Evolutionary conservation across 2,797 vertebrate genomes (phyloP).

Genomic region (Acropternis orthonyx): DNA sequence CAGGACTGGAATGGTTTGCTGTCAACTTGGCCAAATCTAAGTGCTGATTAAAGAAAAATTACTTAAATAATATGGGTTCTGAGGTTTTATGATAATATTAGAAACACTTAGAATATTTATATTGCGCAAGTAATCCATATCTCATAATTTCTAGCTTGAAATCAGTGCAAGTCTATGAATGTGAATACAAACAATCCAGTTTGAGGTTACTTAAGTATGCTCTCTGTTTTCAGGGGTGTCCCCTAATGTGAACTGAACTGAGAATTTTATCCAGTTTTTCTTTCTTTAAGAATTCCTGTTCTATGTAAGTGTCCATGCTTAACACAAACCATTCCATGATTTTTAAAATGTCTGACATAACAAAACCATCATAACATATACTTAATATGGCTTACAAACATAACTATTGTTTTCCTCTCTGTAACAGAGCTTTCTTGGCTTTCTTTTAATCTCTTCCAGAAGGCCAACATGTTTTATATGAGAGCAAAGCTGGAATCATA

Average conservation of each 20-base stretch:
- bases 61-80: background rate
- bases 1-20: background rate
- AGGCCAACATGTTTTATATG: conserved; percentile 52
- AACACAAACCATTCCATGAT: conserved; percentile 63
- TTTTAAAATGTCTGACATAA: conserved; percentile 58
- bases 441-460: conserved; percentile 76
- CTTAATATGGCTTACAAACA: conserved; percentile 68
- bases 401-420: conserved; percentile 71
- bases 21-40: background rate
- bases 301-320: conserved; percentile 36
- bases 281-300: conserved; percentile 30
- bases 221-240: background rate
- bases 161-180: background rate
- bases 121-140: background rate
- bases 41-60: background rate
- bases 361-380: conserved; percentile 12
- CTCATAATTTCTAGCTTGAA: background rate
- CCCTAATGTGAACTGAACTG: conserved; percentile 8
- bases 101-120: background rate
- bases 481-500: conserved; percentile 61
- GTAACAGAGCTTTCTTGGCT: conserved; percentile 65
- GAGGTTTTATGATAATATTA: background rate
- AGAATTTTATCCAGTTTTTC: background rate
- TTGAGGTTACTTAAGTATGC: background rate
- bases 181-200: background rate